A percentile compares a stretch with the other conserved stretches of the same genome.
phyloP scores from a whole-genome alignment of 2,113 vertebrate genomes.

The Alethe castanea region DNA sequence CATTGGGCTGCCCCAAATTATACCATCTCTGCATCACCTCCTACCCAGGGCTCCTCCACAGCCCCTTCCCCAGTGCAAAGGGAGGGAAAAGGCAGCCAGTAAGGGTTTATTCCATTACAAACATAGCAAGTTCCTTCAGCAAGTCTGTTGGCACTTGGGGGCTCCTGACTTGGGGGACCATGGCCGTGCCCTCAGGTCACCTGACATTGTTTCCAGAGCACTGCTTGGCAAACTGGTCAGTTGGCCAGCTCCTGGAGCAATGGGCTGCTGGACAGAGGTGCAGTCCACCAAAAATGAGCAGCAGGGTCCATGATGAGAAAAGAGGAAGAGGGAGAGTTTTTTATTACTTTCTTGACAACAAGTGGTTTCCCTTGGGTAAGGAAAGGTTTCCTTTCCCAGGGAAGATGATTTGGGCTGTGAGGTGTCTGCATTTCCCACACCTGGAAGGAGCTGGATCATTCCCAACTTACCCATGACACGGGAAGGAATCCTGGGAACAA shows the following conservation, averaged over 20 bases:
- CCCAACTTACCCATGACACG: accelerated
- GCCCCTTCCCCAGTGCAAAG: background rate
- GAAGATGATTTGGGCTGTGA: accelerated
- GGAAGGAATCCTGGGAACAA: background rate
- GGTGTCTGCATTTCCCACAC: background rate
- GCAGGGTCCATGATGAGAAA: background rate
- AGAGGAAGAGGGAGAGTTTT: background rate
- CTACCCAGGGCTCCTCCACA: background rate
- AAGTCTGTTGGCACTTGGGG: background rate
- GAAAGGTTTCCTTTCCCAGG: background rate
- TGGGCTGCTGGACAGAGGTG: background rate
- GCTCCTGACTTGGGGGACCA: too few species aligned
- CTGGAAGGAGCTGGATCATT: background rate
- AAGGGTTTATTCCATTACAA: background rate
- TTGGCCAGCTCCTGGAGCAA: background rate
- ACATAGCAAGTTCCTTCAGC: background rate
- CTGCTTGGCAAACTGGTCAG: background rate
- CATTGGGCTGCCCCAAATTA: background rate
- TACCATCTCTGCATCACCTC: background rate
- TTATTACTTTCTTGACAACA: background rate
- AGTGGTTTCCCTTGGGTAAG: background rate
- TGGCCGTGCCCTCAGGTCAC: too few species aligned
- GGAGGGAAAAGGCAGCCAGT: background rate
- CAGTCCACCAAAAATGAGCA: background rate
- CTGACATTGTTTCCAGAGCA: background rate